Base-by-base conservation (phyloP, 2,888 invertebrate species). In the Apamea epomidion region DNA sequence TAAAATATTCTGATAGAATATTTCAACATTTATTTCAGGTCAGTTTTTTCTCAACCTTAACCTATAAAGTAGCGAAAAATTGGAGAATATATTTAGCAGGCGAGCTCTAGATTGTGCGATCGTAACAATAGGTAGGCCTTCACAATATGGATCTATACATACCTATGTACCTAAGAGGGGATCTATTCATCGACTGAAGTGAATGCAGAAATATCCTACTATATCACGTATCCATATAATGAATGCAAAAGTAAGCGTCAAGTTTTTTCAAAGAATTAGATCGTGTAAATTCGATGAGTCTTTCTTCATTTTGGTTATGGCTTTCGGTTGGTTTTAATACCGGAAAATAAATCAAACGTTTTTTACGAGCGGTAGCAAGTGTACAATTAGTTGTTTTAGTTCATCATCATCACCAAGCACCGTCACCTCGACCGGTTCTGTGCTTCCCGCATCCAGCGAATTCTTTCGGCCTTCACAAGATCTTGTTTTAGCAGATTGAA, bases 181-280 rank as follows among this genome's bases (percentile, higher is more conserved):
- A 72, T 64, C 76, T 87, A 84, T 80, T 87, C 84, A 87, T 80
- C 37, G 37, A 25, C 69, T 76, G 51, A 76, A 75, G 68, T n/a
- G 45, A 80, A 45, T 45, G 45, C 45, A 79, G 65, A 69, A 60
- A 10, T 21, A 84, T 71, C 60, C 6, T 37, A 65, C 14, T 12
- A 2, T 25, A 37, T 14, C 32, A 7, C 3, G 58, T 45, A 67
- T 29, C 32, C 32, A n/a, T 58, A n/a, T 6, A n/a, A n/a, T n/a
- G 37, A 45, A 74, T 48, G 10, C 42, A 60, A 58, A 73, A 18
- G 18, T 18, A n/a, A n/a, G 32, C 14, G 29, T 37, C n/a, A n/a
- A 37, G 6, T 8, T 76, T 58, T 68, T 58, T n/a, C 54, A 65
- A 77, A 67, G 16, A 76, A 16, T 54, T 25, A 32, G 1, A 58